Conservation (phyloP, 2,797 vertebrate genomes). For the Anabacerthia variegaticeps region DNA sequence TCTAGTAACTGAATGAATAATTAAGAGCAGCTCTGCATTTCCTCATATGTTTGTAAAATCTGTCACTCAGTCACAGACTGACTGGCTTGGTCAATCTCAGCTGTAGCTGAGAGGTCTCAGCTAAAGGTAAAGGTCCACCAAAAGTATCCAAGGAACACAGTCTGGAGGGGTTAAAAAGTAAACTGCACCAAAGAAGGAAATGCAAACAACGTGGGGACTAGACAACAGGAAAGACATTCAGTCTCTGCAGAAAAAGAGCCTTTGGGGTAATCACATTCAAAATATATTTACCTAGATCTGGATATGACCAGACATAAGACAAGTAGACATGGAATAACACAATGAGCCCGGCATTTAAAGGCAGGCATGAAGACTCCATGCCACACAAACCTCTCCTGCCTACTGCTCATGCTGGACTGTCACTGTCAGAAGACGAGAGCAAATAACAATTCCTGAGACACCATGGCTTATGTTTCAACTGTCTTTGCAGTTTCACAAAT, state of each 20-base stretch:
- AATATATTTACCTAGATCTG: neutral
- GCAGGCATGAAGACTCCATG: neutral
- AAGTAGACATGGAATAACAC: neutral
- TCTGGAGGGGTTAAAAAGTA: neutral
- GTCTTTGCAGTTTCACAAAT: neutral
- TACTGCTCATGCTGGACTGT: neutral
- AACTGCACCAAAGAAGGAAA: neutral
- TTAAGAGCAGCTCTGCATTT: neutral
- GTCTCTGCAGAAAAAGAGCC: neutral
- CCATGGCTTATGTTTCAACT: neutral
- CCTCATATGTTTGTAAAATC: neutral
- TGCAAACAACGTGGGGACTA: neutral
- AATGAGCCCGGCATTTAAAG: neutral
- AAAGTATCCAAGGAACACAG: neutral
- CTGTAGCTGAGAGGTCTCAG: fast-evolving
- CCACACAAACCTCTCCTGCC: neutral
- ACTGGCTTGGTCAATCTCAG: neutral
- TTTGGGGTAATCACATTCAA: neutral
- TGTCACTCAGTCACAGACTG: neutral
- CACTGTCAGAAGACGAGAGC: neutral
- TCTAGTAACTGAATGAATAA: neutral
- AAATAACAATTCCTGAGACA: neutral
- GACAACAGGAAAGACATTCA: neutral
- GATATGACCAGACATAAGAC: neutral
- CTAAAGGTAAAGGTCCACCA: neutral